Conservation (phyloP, 2,888 invertebrate species). For the Neoascia interrupta region DNA sequence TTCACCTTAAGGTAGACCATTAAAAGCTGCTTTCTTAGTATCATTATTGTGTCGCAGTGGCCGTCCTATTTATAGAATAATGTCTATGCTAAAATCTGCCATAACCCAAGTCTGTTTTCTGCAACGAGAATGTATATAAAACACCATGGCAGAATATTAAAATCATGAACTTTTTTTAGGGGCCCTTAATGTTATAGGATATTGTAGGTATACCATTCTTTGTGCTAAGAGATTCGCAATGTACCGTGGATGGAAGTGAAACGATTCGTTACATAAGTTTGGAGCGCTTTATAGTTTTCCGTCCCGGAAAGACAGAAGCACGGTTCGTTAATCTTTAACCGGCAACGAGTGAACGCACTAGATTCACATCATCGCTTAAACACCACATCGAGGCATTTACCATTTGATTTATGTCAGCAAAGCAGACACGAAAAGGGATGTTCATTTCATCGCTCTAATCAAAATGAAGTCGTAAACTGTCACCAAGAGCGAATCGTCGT, state of each 20-base stretch:
- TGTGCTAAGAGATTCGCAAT: conserved; percentile 32
- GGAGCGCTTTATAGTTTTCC: conserved; percentile 55
- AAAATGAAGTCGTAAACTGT: conserved; percentile 69
- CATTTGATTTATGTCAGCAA: conserved; percentile 58
- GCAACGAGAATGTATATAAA: too few species aligned
- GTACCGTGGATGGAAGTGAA: conserved; percentile 47
- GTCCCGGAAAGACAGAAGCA: conserved; percentile 61
- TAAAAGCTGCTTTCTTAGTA: too few species aligned
- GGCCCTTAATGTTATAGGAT: too few species aligned
- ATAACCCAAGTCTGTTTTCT: background rate
- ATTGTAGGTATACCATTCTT: too few species aligned
- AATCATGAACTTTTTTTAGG: too few species aligned
- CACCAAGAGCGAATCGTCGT: conserved; percentile 54
- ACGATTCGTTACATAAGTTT: conserved; percentile 51
- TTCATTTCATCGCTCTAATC: conserved; percentile 60
- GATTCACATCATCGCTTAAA: conserved; percentile 13
- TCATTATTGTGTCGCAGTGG: too few species aligned
- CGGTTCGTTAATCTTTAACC: conserved; percentile 58
- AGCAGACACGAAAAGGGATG: conserved; percentile 65
- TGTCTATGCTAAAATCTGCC: too few species aligned
- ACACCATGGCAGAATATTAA: background rate
- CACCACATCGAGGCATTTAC: conserved; percentile 56
- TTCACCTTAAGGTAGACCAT: too few species aligned
- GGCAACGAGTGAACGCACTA: conserved; percentile 48
- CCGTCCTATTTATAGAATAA: too few species aligned